phyloP scores from a whole-genome alignment of 2,888 invertebrate genomes.

The Noctua comes region DNA sequence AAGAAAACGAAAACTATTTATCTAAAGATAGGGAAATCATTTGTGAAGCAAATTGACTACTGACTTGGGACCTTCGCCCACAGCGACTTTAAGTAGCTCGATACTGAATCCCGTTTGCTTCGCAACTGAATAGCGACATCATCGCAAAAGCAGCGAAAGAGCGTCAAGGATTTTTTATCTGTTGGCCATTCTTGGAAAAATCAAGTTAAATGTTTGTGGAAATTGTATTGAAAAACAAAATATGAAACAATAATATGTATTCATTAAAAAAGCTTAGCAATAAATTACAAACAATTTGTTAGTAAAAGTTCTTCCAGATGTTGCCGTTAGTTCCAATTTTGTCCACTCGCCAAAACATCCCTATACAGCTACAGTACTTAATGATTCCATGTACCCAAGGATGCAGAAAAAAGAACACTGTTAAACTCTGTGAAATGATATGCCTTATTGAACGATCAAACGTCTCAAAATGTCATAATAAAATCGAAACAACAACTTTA shows the following conservation, averaged over 20 bases:
- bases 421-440: conserved; percentile 17
- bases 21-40: background rate
- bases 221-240: background rate
- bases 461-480: conserved; percentile 39
- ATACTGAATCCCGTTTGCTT: background rate
- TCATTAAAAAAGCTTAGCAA: background rate
- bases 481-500: conserved; percentile 11
- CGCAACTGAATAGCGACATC: background rate
- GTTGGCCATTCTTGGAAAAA: background rate
- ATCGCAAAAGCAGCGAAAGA: background rate
- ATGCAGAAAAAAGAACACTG: background rate
- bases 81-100: background rate
- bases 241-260: background rate
- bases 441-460: background rate
- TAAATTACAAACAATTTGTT: background rate
- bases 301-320: background rate
- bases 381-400: background rate
- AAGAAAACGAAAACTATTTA: background rate
- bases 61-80: background rate
- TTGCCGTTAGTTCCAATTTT: background rate
- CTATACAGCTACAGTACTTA: background rate
- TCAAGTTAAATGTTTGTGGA: background rate
- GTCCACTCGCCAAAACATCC: background rate
- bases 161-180: background rate
- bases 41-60: background rate